Base-by-base conservation (phyloP, 2,888 invertebrate species). In the Caenorhabditis panamensis region DNA sequence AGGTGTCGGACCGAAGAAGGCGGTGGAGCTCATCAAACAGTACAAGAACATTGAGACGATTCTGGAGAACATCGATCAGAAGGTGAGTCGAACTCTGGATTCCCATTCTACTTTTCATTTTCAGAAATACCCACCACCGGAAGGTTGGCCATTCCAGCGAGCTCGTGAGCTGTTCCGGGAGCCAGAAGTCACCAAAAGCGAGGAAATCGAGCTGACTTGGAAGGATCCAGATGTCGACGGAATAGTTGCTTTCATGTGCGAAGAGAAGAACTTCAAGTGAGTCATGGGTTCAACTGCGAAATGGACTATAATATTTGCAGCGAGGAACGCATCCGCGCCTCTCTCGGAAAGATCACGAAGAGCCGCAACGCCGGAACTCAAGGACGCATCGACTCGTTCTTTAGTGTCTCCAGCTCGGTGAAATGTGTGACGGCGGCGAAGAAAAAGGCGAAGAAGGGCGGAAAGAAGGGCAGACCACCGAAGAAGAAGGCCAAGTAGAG, bases 161-260 rank as follows among this genome's bases (percentile, higher is more conserved):
- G 99, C 98, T 0, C 93, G 98, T 82, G 92, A 94, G 83, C 92
- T 99, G 44, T 99, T 99, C 91, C 88, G 94, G 49, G 92, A 91
- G 8, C 98, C 99, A 0, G 96, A 97, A 84, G 94, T 98, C 4
- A 91, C 93, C 0, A 94, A 95, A 91, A 93, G 95, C 9, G 93
- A 94, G 16, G 84, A 84, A 36, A 92, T 93, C 47, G 92, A 96
- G 95, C 92, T 98, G 11, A 97, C 96, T 92, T 99, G 98, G 98
- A 92, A 92, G 1, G 96, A 96, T 69, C 98, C 98, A 0, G 96
- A 99, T 91, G 97, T 97, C 92, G 96, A 97, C 83, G 97, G 95
- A 0, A 92, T 99, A 53, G 95, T 99, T 0, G 94, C 95, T 91
- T 99, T 94, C 92, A 93, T 99, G 84, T 96, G 96, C 87, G 95